Percentiles rank a stretch among this genome's conserved stretches.
Conservation (phyloP, 1,140 invertebrate species). For the Euura lappo region DNA sequence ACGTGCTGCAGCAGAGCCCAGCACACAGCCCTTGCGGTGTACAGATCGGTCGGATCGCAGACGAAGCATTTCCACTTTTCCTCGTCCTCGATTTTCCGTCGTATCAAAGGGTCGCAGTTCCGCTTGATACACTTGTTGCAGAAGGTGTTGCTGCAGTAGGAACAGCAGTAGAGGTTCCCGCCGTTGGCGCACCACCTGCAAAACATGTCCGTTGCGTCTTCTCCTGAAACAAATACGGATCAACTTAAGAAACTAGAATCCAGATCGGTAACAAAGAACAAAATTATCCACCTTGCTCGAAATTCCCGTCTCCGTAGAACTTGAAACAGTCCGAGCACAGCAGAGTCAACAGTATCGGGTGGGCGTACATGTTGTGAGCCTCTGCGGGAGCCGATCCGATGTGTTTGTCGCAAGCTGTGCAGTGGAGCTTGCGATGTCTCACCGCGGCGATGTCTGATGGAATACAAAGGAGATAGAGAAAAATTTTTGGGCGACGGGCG, state of each 20-base stretch:
- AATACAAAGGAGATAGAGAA: not conserved
- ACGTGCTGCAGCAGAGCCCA: constrained; percentile 64
- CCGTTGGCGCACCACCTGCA: constrained; percentile 92
- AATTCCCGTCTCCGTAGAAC: constrained; percentile 71
- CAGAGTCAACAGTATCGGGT: constrained; percentile 79
- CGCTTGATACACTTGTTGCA: constrained; percentile 78
- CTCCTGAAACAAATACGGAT: constrained; percentile 60
- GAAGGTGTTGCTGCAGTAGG: constrained; percentile 69
- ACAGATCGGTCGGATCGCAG: constrained; percentile 75
- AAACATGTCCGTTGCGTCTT: constrained; percentile 87
- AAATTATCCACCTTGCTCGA: constrained; percentile 49
- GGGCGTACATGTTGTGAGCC: constrained; percentile 68
- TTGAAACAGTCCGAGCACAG: constrained; percentile 80
- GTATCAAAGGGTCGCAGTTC: constrained; percentile 75
- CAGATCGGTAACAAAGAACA: not conserved
- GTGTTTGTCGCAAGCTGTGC: constrained; percentile 74
- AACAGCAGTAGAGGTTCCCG: constrained; percentile 82
- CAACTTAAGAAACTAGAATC: not conserved
- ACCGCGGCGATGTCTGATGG: constrained; percentile 57
- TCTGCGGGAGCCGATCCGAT: constrained; percentile 70
- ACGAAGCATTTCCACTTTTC: constrained; percentile 87
- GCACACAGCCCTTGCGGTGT: constrained; percentile 67
- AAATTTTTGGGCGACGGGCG: too few relatives aligned
- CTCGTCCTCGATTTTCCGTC: constrained; percentile 72
- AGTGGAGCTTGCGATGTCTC: constrained; percentile 68